Percentiles rank a stretch among this genome's conserved stretches.
phyloP scores from a whole-genome alignment of 1,140 invertebrate species.

The Drosophila sulfurigaster region DNA sequence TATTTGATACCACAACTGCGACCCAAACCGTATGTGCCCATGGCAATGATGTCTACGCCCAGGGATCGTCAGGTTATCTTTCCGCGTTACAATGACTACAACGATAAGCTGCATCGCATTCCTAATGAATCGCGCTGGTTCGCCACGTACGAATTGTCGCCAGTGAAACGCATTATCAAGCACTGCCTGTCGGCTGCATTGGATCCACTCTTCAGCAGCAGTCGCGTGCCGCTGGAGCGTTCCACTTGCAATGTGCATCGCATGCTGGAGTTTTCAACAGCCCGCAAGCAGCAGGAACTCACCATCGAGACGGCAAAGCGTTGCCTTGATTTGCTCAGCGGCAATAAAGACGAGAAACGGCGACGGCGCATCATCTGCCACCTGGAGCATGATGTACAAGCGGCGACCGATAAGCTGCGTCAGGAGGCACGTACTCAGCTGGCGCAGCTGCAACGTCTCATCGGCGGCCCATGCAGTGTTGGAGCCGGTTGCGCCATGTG shows the following conservation, averaged over 20 bases:
- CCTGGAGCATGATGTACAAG: slow-evolving; percentile 50
- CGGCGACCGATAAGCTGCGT: slow-evolving; percentile 23
- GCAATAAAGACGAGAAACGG: neutral
- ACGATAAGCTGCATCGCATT: slow-evolving; percentile 15
- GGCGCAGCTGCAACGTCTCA: neutral
- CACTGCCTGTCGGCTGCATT: slow-evolving; percentile 20
- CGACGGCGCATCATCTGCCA: slow-evolving; percentile 16
- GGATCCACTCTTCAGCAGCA: slow-evolving; percentile 15
- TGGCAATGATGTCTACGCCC: neutral
- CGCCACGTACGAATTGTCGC: slow-evolving; percentile 32
- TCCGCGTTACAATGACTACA: slow-evolving; percentile 11
- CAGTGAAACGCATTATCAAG: slow-evolving; percentile 33
- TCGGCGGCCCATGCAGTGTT: neutral
- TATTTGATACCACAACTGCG: slow-evolving; percentile 33
- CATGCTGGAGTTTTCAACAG: neutral
- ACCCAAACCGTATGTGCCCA: slow-evolving; percentile 22
- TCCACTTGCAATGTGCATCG: slow-evolving; percentile 32
- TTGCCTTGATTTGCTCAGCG: neutral
- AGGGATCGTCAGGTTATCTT: slow-evolving; percentile 1
- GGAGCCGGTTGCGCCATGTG: slow-evolving; percentile 15
- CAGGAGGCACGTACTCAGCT: slow-evolving; percentile 1
- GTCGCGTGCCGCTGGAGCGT: too few species aligned
- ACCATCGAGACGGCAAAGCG: neutral
- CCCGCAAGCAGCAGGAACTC: slow-evolving; percentile 15
- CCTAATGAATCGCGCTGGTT: slow-evolving; percentile 45